These are phyloP conservation scores for Dicycla oo DNA, from an alignment of 2,888 invertebrate species.

Conservation along the genomic window DNA sequence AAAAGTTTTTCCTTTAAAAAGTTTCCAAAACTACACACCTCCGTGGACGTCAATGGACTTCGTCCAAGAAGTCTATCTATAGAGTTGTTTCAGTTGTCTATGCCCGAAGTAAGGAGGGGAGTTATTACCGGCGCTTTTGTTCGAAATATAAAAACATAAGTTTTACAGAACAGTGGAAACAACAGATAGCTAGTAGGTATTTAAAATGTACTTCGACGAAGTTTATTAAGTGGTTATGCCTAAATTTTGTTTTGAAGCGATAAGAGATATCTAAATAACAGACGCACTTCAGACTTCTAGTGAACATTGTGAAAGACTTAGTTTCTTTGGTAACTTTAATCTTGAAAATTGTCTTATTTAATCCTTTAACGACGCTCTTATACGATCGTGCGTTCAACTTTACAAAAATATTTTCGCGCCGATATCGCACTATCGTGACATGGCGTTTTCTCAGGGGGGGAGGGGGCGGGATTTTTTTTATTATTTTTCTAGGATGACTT, in stretches of 20 bases:
- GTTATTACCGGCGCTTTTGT: constrained; percentile 86
- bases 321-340: constrained; percentile 47
- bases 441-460: too few relatives aligned
- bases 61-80: constrained; percentile 78
- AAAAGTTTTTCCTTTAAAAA: constrained; percentile 81
- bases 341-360: constrained; percentile 48
- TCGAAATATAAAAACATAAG: constrained; percentile 80
- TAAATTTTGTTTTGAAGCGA: constrained; percentile 48
- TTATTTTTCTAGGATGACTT: too few relatives aligned
- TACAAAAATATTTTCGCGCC: too few relatives aligned
- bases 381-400: too few relatives aligned
- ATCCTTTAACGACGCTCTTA: too few relatives aligned
- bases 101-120: constrained; percentile 70
- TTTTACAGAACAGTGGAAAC: constrained; percentile 77
- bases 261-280: constrained; percentile 43
- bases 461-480: too few relatives aligned
- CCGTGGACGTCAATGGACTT: constrained; percentile 83
- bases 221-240: constrained; percentile 66
- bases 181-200: constrained; percentile 68
- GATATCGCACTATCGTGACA: too few relatives aligned
- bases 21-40: constrained; percentile 81
- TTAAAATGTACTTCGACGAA: constrained; percentile 66
- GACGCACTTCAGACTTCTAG: constrained; percentile 26
- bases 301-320: constrained; percentile 32
- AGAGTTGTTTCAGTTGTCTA: constrained; percentile 82